Evolutionary conservation across 1,140 invertebrate species (phyloP), one percentile per base, ranked within the genome.

Genomic region (Drosophila erecta): DNA sequence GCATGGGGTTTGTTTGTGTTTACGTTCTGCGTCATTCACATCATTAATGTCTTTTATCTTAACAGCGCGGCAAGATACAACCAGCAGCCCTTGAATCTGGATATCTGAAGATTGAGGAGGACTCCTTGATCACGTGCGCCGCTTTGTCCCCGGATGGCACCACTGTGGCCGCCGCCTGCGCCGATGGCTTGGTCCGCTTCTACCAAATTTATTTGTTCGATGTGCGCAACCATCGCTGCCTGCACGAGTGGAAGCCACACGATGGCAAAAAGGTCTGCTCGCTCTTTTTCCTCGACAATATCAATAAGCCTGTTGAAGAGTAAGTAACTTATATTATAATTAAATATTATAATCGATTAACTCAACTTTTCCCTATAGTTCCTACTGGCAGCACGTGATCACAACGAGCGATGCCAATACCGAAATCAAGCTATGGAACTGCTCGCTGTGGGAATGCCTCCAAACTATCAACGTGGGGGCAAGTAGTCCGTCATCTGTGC

Each of bases 101-200:
- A 5, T 94, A 93, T 85, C 92, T 96, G 20, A 94, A 94, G 91
- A 95, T 96, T 44, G 93, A 93, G 59, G 94, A 95, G 72, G 95
- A 97, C 92, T 93, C 94, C 69, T 93, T 95, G n/a, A 96, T 98
- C 38, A 94, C 96, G 4, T 97, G 97, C 93, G 97, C 97, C 20
- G 95, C 97, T 14, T 97, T 99, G 92, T 97, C 97, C 51, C 97
- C 98, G 0, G 98, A 99, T 94, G 98, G 97, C 14, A 97, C 97
- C 27, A 97, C 97, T 1, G 93, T 99, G 40, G 97, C 97, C 4
- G 97, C 97, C 27, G 97, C 97, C 5, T 96, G 96, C 91, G 92
- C 94, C 1, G 97, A 98, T 93, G 98, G 98, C 58, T 94, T 95
- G 87, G 96, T 98, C 1, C 97, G 97, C 92, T 99, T 99, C 93